Percentiles rank a stretch among this genome's conserved stretches.
Conservation (phyloP, 2,797 vertebrate genomes). For the Anas flavirostris region DNA sequence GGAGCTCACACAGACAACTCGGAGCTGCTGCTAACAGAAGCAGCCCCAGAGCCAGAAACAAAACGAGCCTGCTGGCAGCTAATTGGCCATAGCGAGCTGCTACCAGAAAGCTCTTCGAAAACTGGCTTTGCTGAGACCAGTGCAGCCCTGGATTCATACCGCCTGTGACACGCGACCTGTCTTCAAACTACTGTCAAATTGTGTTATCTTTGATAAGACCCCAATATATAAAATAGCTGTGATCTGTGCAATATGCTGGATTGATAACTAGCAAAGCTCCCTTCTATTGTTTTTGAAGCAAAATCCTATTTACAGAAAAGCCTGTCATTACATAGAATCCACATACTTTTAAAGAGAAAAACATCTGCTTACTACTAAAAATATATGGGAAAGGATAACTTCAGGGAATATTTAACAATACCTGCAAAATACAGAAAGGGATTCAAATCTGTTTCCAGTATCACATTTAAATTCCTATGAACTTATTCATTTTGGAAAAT, state of each 20-base stretch:
- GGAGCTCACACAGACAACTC: neutral
- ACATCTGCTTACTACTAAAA: neutral
- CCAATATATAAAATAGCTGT: neutral
- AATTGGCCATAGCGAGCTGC: neutral
- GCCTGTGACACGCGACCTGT: neutral
- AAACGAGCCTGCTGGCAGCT: neutral
- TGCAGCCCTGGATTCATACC: neutral
- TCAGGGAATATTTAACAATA: conserved; percentile 4
- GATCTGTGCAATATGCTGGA: neutral
- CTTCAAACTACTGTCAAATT: neutral
- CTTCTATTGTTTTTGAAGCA: neutral
- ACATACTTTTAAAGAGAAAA: neutral
- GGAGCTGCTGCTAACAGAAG: neutral
- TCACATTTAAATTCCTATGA: neutral
- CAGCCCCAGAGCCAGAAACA: neutral
- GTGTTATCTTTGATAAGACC: neutral
- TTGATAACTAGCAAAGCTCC: neutral
- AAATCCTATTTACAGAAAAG: conserved; percentile 13
- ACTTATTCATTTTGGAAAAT: neutral
- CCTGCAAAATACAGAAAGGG: neutral
- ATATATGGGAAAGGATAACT: neutral
- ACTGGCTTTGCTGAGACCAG: neutral
- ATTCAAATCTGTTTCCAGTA: neutral
- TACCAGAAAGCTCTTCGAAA: neutral
- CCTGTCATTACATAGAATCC: neutral